These are phyloP conservation scores for Python bivittatus DNA, from an alignment of 2,113 vertebrate species.

Conservation along the genomic window DNA sequence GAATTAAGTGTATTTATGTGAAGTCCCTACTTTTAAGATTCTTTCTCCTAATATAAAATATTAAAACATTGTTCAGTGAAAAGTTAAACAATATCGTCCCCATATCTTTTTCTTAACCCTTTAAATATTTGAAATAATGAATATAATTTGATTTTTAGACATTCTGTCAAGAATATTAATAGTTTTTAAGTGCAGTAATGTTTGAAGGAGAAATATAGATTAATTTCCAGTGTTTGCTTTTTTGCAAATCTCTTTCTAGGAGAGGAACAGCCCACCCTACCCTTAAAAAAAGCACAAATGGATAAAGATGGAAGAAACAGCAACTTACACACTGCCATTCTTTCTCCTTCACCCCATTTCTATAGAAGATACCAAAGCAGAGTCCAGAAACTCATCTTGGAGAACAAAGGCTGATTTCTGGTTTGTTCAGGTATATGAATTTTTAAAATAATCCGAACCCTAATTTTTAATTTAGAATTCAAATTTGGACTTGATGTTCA, in stretches of 20 bases:
- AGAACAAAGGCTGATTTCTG: accelerated
- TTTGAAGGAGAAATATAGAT: not conserved
- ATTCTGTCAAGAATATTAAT: not conserved
- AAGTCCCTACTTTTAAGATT: too few relatives aligned
- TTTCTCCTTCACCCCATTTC: too few relatives aligned
- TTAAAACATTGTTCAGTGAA: too few relatives aligned
- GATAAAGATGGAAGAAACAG: not conserved
- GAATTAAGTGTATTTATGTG: too few relatives aligned
- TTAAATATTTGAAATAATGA: too few relatives aligned
- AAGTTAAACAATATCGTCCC: too few relatives aligned
- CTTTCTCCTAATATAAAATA: too few relatives aligned
- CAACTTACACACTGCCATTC: not conserved
- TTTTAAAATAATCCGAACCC: not conserved
- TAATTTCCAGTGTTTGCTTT: not conserved
- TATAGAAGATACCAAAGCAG: not conserved
- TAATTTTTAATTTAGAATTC: not conserved
- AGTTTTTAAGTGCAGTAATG: not conserved
- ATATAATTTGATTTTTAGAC: too few relatives aligned
- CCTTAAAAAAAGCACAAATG: not conserved
- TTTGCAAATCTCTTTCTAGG: not conserved
- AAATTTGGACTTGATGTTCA: not conserved
- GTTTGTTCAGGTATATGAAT: not conserved
- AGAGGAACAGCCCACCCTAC: not conserved
- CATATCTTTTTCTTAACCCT: too few relatives aligned
- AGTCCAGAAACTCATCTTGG: not conserved